Percentiles rank a stretch among this genome's conserved stretches.
These are phyloP conservation scores for Galago senegalensis DNA, from an alignment of 2,797 vertebrate genomes.

Conservation along the genomic window DNA sequence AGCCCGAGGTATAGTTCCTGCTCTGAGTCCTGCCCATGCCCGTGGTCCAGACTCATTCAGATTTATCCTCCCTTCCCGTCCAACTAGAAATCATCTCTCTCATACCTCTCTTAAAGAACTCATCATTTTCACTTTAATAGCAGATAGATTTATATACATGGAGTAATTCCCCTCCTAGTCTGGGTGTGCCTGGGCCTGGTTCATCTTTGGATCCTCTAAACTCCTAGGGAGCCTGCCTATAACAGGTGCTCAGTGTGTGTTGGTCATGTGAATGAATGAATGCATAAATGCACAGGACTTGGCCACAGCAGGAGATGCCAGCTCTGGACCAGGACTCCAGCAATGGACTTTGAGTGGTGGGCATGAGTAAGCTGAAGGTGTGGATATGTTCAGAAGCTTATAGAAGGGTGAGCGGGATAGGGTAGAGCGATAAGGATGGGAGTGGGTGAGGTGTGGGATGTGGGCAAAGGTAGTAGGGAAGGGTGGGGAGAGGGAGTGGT, in stretches of 20 bases:
- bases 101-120: neutral
- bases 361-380: neutral
- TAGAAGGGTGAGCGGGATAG: neutral
- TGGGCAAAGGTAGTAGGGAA: neutral
- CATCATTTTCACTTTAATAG: neutral
- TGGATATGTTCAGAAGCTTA: neutral
- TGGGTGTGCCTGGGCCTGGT: neutral
- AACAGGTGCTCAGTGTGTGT: neutral
- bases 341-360: neutral
- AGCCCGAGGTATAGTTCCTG: neutral
- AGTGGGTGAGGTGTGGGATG: neutral
- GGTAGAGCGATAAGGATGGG: neutral
- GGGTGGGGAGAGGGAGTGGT: neutral
- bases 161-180: neutral
- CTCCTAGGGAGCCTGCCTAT: neutral
- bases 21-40: neutral
- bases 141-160: neutral
- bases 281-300: neutral
- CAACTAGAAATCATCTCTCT: neutral
- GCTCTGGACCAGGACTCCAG: neutral
- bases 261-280: neutral
- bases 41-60: neutral
- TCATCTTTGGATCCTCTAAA: constrained; percentile 23
- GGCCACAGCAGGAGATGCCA: neutral
- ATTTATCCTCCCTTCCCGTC: neutral